A percentile compares a stretch with the other conserved stretches of the same genome.
These are phyloP conservation scores for Otis tarda DNA, from an alignment of 2,113 vertebrate species.

Conservation along the genomic window DNA sequence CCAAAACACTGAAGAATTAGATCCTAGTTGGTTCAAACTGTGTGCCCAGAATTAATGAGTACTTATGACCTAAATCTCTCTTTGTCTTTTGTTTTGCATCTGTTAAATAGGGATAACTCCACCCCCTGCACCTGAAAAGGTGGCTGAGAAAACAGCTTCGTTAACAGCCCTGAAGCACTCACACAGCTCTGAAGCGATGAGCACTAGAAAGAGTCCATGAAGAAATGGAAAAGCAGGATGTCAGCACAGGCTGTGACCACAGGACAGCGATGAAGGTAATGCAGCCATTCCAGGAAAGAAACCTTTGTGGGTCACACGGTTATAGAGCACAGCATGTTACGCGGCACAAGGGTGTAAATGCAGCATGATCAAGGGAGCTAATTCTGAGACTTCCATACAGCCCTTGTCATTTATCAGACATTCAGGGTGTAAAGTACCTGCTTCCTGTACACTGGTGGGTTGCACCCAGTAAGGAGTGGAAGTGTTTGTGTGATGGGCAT, in stretches of 20 bases:
- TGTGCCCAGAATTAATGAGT: not conserved
- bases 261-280: not conserved
- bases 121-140: not conserved
- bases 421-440: not conserved
- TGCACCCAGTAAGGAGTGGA: not conserved
- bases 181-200: not conserved
- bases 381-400: not conserved
- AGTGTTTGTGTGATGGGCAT: not conserved
- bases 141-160: not conserved
- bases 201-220: fast-evolving
- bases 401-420: not conserved
- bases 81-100: not conserved
- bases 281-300: not conserved
- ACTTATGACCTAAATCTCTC: not conserved
- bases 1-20: not conserved
- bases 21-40: not conserved
- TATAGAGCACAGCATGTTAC: not conserved
- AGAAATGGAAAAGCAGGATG: not conserved
- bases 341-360: not conserved
- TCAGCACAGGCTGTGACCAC: not conserved
- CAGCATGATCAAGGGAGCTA: not conserved
- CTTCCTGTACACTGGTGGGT: not conserved
- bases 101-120: not conserved
- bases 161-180: not conserved
- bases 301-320: not conserved